Evolutionary conservation across 2,888 invertebrate genomes (phyloP), one percentile per base, ranked within the genome.

Genomic region (Timema cristinae): DNA sequence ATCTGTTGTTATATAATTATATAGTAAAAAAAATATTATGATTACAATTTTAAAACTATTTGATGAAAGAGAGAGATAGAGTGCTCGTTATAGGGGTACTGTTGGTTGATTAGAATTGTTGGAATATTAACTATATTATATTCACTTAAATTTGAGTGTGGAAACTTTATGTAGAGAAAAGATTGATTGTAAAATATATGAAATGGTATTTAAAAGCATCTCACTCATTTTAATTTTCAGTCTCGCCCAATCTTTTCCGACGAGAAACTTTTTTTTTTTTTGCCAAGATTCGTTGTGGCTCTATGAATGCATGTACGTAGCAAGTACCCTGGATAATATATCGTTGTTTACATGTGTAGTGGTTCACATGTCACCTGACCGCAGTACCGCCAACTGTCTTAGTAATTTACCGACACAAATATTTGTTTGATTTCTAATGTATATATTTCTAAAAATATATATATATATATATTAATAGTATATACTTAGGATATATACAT

Each of bases 91-190:
- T 67, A 51, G 67, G 51, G 56, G 61, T 61, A 48, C 51, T 67
- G 67, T 67, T 71, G 71, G 32, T 72, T 67, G 72, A 69, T 72
- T 48, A 72, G 56, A 54, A 67, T 72, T 72, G 72, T 72, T 69
- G 67, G 66, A 71, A 67, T 67, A 54, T 71, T 67, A 50, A 47
- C 67, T 32, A 32, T 32, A 32, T 32, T 32, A 32, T 32, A 32
- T 32, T 32, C 32, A 32, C 56, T 50, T 59, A 52, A 51, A 70
- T 70, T 68, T n/a, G 32, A 68, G 51, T n/a, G 69, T 69, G 61
- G 56, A 69, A n/a, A 69, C 50, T 59, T 69, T 50, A 49, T 59
- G 61, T 69, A 69, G 59, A 13, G 59, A 16, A 69, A 50, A 50
- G 15, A 6, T 16, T 56, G 15, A 52, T 69, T 69, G 32, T 32